These are phyloP conservation scores for Anagyrus pseudococci DNA, from an alignment of 2,888 invertebrate genomes.

Conservation along the genomic window DNA sequence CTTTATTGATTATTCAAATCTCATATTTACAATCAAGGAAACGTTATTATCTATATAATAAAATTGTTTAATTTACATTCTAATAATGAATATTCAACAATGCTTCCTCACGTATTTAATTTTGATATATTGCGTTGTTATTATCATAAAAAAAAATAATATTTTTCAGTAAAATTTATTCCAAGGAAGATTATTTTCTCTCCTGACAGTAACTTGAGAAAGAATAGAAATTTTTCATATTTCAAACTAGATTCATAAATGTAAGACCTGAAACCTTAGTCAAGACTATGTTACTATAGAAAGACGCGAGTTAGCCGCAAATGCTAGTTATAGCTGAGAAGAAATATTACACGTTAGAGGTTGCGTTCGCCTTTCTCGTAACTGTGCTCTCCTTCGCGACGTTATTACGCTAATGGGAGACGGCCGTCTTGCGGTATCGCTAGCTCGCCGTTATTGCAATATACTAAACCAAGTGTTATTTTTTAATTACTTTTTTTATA, in stretches of 20 bases:
- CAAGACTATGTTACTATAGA: constrained; percentile 20
- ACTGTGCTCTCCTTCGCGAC: constrained; percentile 37
- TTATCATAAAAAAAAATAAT: too few relatives aligned
- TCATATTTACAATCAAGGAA: too few relatives aligned
- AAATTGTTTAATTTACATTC: too few relatives aligned
- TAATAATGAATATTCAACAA: too few relatives aligned
- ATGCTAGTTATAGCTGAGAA: constrained; percentile 30
- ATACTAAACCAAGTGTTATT: constrained; percentile 28
- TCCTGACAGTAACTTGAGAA: not conserved
- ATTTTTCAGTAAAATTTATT: too few relatives aligned
- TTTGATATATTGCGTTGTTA: too few relatives aligned
- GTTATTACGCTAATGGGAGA: constrained; percentile 37
- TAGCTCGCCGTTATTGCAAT: constrained; percentile 35
- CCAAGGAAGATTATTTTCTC: too few relatives aligned
- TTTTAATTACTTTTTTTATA: constrained; percentile 15
- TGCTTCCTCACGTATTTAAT: too few relatives aligned
- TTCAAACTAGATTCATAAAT: not conserved
- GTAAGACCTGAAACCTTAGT: constrained; percentile 10
- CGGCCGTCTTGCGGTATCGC: constrained; percentile 33
- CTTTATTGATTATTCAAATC: too few relatives aligned
- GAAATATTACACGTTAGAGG: constrained; percentile 34
- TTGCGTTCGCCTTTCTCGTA: constrained; percentile 34
- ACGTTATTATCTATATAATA: too few relatives aligned
- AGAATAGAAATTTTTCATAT: constrained; percentile 22
- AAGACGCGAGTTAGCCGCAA: constrained; percentile 28